Evolutionary conservation across 2,797 vertebrate species (phyloP).

Genomic region (Sebastes nivosus): DNA sequence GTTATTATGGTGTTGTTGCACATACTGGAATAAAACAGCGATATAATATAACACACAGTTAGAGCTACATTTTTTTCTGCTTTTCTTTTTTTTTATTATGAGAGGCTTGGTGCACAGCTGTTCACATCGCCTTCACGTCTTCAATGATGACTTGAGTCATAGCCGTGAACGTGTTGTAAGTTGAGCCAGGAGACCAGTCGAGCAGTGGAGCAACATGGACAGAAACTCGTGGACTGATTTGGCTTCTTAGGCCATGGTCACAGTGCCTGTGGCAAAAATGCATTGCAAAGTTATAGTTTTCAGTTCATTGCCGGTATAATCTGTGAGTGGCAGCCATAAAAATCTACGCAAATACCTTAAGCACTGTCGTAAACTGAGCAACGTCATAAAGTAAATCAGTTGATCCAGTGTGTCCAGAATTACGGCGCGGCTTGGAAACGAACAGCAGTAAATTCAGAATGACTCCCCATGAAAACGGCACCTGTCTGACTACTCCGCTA

Average conservation of each 20-base stretch:
- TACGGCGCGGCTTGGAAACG: slow-evolving; percentile 17
- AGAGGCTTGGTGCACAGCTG: not conserved
- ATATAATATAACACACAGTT: not conserved
- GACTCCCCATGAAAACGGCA: slow-evolving; percentile 52
- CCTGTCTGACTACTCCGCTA: slow-evolving; percentile 55
- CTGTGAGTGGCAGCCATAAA: slow-evolving; percentile 57
- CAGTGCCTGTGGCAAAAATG: not conserved
- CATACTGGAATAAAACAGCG: slow-evolving; percentile 14
- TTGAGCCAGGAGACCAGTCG: not conserved
- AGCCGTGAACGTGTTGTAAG: not conserved
- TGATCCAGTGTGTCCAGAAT: slow-evolving; percentile 46
- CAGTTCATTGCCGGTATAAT: slow-evolving; percentile 53
- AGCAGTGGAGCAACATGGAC: not conserved
- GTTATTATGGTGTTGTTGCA: slow-evolving; percentile 4
- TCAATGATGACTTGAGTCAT: not conserved
- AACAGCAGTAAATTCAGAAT: slow-evolving; percentile 46
- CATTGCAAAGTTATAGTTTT: slow-evolving; percentile 16
- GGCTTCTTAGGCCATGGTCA: not conserved
- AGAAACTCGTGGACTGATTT: not conserved
- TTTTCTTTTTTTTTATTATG: not conserved
- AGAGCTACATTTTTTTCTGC: not conserved
- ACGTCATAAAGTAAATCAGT: slow-evolving; percentile 44
- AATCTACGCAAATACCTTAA: slow-evolving; percentile 63
- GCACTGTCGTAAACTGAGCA: slow-evolving; percentile 36
- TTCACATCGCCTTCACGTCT: not conserved